phyloP scores from a whole-genome alignment of 1,140 invertebrate genomes.

The Neodiprion pinetum region DNA sequence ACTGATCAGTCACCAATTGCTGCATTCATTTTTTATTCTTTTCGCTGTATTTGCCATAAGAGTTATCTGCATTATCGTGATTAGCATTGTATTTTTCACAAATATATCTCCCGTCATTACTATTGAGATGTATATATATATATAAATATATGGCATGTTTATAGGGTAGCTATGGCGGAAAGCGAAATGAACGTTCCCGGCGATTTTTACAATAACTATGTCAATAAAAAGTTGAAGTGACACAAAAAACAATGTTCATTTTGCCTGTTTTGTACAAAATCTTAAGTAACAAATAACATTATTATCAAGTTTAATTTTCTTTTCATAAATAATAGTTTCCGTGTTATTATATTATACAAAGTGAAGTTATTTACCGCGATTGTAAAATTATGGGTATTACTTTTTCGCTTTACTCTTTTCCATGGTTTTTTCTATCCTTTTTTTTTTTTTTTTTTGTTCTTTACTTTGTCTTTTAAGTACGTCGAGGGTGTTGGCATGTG shows the following conservation, averaged over 20 bases:
- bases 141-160: too few relatives aligned
- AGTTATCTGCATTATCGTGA: too few relatives aligned
- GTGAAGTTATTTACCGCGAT: conserved; percentile 5
- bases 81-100: too few relatives aligned
- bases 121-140: too few relatives aligned
- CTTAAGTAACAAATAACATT: conserved; percentile 31
- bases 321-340: conserved; percentile 6
- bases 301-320: background rate
- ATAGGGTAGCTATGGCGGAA: too few relatives aligned
- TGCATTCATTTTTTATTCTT: background rate
- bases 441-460: background rate
- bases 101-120: too few relatives aligned
- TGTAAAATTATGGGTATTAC: background rate
- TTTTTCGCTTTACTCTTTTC: background rate
- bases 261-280: conserved; percentile 30
- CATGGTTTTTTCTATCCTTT: background rate
- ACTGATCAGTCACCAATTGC: conserved; percentile 5
- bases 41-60: background rate
- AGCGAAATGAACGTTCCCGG: too few relatives aligned
- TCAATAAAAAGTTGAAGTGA: too few relatives aligned
- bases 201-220: too few relatives aligned
- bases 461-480: background rate
- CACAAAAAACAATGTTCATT: background rate
- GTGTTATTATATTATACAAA: conserved; percentile 3
- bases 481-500: background rate